Evolutionary conservation across 2,797 vertebrate species (phyloP), one percentile per base, ranked within the genome.

Genomic region (Rhinella marina): DNA sequence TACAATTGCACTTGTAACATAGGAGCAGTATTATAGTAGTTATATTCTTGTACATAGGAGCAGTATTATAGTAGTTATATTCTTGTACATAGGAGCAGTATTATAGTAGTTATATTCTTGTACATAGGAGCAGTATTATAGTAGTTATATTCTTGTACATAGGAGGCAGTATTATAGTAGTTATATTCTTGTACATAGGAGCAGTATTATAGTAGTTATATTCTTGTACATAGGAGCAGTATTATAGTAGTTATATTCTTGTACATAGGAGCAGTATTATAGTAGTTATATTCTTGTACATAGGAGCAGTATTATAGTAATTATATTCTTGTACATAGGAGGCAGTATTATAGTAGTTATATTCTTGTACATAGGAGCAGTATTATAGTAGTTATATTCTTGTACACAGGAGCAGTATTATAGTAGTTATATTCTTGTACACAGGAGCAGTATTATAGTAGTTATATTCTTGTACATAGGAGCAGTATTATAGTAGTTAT

Each of bases 371-470:
- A 66, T 66, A 66, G 62, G 62, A 66, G 62, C 23, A 64, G 64
- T 66, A 66, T 66, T 66, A 66, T 66, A 66, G n/a, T 66, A 66
- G 64, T 27, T 66, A 66, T 66, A 66, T 27, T 66, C 64, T 66
- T 66, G 64, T 66, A 66, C 25, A 66, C 27, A 66, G 64, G 64
- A 13, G 66, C 66, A 68, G 66, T 68, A 68, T 68, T 68, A 68
- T 68, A 29, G 27, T 29, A 68, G 66, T 14, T 68, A 68, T 68
- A 68, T 29, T 66, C 62, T 27, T 66, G 62, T 25, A 66, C n/a
- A 66, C 25, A 66, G n/a, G 62, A 5, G 62, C 62, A 66, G 62
- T 66, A 66, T 66, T 66, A 66, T 66, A 66, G 62, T 66, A 66
- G 62, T 66, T 66, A 66, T 66, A 66, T 66, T 66, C 62, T 27